Percentiles rank a stretch among this genome's conserved stretches.
Evolutionary conservation across 2,797 vertebrate species (phyloP).

Genomic region (Neopelma chrysocephalum): DNA sequence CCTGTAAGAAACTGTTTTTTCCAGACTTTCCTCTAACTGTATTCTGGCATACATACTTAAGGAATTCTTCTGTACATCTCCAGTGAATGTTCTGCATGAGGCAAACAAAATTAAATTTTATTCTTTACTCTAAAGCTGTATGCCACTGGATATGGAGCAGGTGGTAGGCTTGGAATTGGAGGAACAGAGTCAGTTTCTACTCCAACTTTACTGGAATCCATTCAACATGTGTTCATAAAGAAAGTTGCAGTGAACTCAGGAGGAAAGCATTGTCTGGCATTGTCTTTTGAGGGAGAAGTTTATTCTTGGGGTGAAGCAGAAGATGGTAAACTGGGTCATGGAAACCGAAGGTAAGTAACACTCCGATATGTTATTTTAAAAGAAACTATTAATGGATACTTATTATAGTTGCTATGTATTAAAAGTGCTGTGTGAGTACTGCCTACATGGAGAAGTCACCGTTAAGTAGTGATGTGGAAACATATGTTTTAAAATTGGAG

Average conservation of each 20-base stretch:
- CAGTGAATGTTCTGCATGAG: background rate
- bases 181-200: conserved; percentile 97
- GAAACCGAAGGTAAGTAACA: conserved; percentile 91
- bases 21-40: background rate
- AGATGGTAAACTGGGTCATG: conserved; percentile 96
- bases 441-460: background rate
- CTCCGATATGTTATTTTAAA: background rate
- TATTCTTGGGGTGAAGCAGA: conserved; percentile 99
- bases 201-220: conserved; percentile 94
- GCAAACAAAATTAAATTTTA: background rate
- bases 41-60: background rate
- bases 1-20: background rate
- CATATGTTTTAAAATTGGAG: background rate
- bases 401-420: background rate
- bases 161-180: conserved; percentile 93
- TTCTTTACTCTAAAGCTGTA: conserved; percentile 82
- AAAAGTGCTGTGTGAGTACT: background rate
- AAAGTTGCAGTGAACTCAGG: conserved; percentile 99
- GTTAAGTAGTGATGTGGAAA: background rate
- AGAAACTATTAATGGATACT: background rate
- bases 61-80: background rate
- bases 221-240: conserved; percentile 97
- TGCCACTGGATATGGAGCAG: conserved; percentile 96
- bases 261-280: conserved; percentile 95
- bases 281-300: conserved; percentile 96